Percentiles rank a stretch among this genome's conserved stretches.
Evolutionary conservation across 2,797 vertebrate genomes (phyloP).

Genomic region (Lithobates pipiens): DNA sequence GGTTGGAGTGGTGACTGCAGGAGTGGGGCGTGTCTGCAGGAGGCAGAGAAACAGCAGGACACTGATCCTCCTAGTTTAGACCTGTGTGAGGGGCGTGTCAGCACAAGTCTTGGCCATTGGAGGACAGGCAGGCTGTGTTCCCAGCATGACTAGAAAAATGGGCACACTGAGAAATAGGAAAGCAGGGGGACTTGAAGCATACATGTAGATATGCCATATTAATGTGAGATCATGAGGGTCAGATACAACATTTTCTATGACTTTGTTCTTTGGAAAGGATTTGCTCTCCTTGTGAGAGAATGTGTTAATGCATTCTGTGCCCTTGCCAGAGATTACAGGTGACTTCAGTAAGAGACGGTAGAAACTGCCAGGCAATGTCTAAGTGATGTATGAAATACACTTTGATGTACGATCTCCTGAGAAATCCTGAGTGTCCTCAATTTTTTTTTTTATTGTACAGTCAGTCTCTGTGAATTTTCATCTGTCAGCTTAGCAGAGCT

Average conservation of each 20-base stretch:
- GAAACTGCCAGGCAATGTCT: constrained; percentile 28
- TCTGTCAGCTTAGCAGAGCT: constrained; percentile 30
- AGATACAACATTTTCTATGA: not conserved
- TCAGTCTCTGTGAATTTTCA: constrained; percentile 39
- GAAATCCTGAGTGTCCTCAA: constrained; percentile 26
- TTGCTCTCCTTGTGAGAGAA: not conserved
- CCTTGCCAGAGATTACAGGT: constrained; percentile 34
- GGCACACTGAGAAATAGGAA: too few species aligned
- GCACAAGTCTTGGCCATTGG: too few species aligned
- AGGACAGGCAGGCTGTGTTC: too few species aligned
- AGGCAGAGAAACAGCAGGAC: too few species aligned
- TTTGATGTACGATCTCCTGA: constrained; percentile 38
- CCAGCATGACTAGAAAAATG: too few species aligned
- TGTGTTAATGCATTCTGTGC: constrained; percentile 9
- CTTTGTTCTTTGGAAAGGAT: not conserved
- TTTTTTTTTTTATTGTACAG: constrained; percentile 28
- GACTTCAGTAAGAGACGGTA: constrained; percentile 16
- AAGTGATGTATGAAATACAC: constrained; percentile 34
- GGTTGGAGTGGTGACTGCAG: too few species aligned
- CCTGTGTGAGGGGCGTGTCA: too few species aligned
- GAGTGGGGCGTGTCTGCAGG: too few species aligned
- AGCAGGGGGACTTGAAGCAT: not conserved
- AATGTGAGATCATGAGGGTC: not conserved
- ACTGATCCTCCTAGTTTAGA: too few species aligned
- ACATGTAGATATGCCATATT: not conserved